These are phyloP conservation scores for Ips typographus DNA, from an alignment of 1,140 invertebrate genomes.

Conservation along the genomic window DNA sequence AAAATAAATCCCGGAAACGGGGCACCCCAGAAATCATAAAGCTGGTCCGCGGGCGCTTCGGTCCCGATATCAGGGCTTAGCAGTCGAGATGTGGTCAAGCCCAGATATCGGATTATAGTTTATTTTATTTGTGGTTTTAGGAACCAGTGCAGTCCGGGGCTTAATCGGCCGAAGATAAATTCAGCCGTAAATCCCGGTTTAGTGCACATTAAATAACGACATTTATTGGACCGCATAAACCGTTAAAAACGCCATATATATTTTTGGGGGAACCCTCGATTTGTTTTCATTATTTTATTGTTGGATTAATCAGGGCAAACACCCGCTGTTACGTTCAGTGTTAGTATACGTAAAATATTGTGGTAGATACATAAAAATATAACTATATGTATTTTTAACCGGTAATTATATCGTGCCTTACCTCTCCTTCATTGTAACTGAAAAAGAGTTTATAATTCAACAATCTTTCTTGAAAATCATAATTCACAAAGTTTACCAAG, in stretches of 20 bases:
- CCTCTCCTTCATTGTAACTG: too few relatives aligned
- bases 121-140: slow-evolving; percentile 8
- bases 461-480: too few relatives aligned
- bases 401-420: too few relatives aligned
- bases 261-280: not conserved
- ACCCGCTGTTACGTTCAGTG: too few relatives aligned
- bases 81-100: slow-evolving; percentile 12
- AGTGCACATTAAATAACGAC: slow-evolving; percentile 13
- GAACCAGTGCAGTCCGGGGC: not conserved
- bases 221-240: slow-evolving; percentile 11
- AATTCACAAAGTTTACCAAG: too few relatives aligned
- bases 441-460: too few relatives aligned
- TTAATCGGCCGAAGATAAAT: slow-evolving; percentile 12
- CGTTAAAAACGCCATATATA: slow-evolving; percentile 9
- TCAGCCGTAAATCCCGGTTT: slow-evolving; percentile 9
- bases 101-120: slow-evolving; percentile 15
- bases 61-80: slow-evolving; percentile 7
- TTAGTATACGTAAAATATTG: too few relatives aligned
- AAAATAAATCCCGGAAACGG: not conserved
- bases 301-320: too few relatives aligned
- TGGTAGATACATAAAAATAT: too few relatives aligned
- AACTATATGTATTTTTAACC: too few relatives aligned
- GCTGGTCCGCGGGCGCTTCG: not conserved
- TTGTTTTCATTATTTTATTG: slow-evolving; percentile 1
- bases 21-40: not conserved